Conservation (phyloP, 2,888 invertebrate genomes). For the Conops quadrifasciatus region DNA sequence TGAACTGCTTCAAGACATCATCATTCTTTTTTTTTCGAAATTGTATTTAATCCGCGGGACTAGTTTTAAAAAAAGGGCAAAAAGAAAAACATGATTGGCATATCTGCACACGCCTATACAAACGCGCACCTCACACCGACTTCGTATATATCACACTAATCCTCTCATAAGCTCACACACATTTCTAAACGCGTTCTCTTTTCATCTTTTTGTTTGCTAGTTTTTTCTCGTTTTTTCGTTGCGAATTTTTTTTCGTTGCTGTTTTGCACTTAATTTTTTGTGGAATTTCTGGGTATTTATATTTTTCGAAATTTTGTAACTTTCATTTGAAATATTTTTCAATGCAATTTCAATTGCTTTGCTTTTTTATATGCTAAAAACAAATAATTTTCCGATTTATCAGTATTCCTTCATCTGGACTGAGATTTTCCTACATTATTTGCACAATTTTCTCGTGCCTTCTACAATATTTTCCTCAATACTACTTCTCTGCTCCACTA, state of each 20-base stretch:
- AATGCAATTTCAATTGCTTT: conserved; percentile 1
- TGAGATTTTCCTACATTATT: too few relatives aligned
- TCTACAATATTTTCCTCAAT: background rate
- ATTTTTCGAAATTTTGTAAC: background rate
- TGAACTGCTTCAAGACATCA: too few relatives aligned
- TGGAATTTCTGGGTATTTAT: background rate
- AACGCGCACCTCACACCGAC: background rate
- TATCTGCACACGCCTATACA: background rate
- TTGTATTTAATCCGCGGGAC: conserved; percentile 21
- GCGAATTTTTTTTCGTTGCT: background rate
- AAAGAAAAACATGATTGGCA: background rate
- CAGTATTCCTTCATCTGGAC: background rate
- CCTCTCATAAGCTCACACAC: conserved; percentile 2
- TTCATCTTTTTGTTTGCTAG: background rate
- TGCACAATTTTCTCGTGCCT: background rate
- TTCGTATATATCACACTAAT: background rate
- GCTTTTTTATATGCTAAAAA: background rate
- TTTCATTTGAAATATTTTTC: conserved; percentile 7
- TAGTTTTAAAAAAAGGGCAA: conserved; percentile 20
- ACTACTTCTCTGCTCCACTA: conserved; percentile 12
- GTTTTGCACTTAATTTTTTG: background rate
- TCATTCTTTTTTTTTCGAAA: too few relatives aligned
- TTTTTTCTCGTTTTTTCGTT: background rate
- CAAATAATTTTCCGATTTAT: background rate
- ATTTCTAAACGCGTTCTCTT: conserved; percentile 9